Base-by-base conservation (phyloP, 2,797 vertebrate species). In the Poeciliopsis turneri region DNA sequence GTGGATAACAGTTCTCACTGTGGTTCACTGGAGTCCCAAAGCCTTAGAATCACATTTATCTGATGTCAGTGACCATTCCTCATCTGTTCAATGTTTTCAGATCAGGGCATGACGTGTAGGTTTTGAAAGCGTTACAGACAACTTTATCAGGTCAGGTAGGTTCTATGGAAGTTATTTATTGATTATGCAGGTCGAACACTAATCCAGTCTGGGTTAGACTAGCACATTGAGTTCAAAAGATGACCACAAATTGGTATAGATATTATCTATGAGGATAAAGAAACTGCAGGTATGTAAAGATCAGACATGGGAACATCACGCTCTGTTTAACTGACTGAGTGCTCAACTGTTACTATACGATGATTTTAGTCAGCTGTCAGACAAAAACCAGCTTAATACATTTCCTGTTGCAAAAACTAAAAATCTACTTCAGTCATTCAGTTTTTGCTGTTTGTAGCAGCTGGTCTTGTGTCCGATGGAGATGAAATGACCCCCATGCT, bases 391-490 rank as follows among this genome's bases (percentile, higher is more conserved):
- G 55, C n/a, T 57, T 28, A 57, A 57, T 28, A 28, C 15, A 16
- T 61, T 33, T 61, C n/a, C 55, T 30, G 55, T 30, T 59, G n/a
- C n/a, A 59, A 16, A 59, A 33, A 30, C 28, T 30, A 61, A 59
- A 61, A 33, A 61, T 13, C 28, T 61, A 33, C 28, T 33, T 9
- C 12, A 18, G 61, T 9, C 33, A 23, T 39, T 66, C 33, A 36
- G 61, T 18, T 39, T 64, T 30, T 33, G 57, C 13, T 8, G 4
- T 45, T 75, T 57, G 23, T 0, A 41, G 81, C 83, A 85, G 83
- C 77, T 82, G 81, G 55, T 78, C 64, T 53, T 69, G 25, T 47
- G 41, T 47, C 61, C 1, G 1, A 16, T 20, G 28, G 49, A 41
- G 28, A 28, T 23, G 15, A 45, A 41, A 43, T 25, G 10, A 36